A percentile compares a stretch with the other conserved stretches of the same genome.
phyloP scores from a whole-genome alignment of 1,140 invertebrate genomes.

The Heliconius nattereri region DNA sequence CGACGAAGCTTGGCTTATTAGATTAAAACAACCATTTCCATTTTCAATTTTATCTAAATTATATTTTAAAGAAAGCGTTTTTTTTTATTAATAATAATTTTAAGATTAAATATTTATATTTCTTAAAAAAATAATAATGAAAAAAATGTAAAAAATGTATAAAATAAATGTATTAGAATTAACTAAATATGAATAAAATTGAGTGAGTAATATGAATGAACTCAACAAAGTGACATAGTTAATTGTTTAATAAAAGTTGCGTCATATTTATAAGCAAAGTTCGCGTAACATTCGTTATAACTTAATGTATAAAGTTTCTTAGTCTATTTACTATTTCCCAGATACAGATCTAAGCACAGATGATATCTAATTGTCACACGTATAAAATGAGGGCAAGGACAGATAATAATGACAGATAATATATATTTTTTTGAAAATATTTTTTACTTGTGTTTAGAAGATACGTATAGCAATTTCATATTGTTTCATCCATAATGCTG shows the following conservation, averaged over 20 bases:
- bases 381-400: not conserved
- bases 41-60: no score
- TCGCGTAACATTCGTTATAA: not conserved
- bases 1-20: no score
- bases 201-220: not conserved
- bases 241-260: slow-evolving; percentile 1
- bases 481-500: no score
- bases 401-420: not conserved
- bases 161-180: not conserved
- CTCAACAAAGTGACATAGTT: not conserved
- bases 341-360: not conserved
- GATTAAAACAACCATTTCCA: no score
- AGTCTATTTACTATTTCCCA: not conserved
- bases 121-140: not conserved
- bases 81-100: not conserved
- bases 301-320: slow-evolving; percentile 5
- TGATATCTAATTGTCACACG: not conserved
- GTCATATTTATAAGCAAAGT: not conserved
- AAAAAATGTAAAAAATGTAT: not conserved
- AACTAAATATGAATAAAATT: not conserved
- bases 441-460: not conserved
- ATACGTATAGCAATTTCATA: no score
- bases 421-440: not conserved
- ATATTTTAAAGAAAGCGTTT: no score
- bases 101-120: not conserved